These are phyloP conservation scores for Sinelater perroti DNA, from an alignment of 2,888 invertebrate species.

Conservation along the genomic window DNA sequence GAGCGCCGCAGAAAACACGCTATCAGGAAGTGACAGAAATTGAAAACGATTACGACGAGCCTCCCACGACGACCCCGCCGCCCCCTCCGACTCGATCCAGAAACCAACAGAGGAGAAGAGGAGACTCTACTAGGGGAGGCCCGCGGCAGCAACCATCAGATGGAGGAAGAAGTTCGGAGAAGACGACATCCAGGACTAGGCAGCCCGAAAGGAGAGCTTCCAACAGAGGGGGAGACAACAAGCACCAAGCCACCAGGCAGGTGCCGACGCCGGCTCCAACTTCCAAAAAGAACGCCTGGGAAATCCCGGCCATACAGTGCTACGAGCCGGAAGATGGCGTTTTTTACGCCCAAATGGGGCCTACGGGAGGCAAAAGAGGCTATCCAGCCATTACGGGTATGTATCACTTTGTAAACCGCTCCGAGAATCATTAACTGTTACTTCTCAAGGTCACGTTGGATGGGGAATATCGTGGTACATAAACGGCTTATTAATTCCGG, in stretches of 20 bases:
- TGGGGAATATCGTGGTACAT: slow-evolving; percentile 97
- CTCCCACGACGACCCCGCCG: slow-evolving; percentile 20
- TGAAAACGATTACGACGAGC: slow-evolving; percentile 27
- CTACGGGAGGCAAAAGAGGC: slow-evolving; percentile 89
- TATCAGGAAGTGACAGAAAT: slow-evolving; percentile 26
- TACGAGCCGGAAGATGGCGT: slow-evolving; percentile 90
- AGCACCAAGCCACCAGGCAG: slow-evolving; percentile 46
- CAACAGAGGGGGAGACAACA: slow-evolving; percentile 17
- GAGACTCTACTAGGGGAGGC: slow-evolving; percentile 13
- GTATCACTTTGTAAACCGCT: slow-evolving; percentile 16
- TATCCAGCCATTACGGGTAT: slow-evolving; percentile 88
- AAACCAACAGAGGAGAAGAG: slow-evolving; percentile 31
- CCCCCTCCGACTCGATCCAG: slow-evolving; percentile 17
- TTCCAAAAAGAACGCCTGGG: slow-evolving; percentile 74
- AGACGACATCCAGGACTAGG: slow-evolving; percentile 53
- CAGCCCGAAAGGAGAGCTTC: slow-evolving; percentile 40
- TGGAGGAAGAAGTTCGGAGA: slow-evolving; percentile 33
- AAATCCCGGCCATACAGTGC: slow-evolving; percentile 88
- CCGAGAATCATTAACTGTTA: no score
- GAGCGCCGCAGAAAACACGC: slow-evolving; percentile 41
- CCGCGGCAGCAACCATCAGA: slow-evolving; percentile 14
- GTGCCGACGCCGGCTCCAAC: slow-evolving; percentile 71
- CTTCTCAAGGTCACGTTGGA: slow-evolving; percentile 83
- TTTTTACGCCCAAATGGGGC: slow-evolving; percentile 93
- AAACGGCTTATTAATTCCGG: slow-evolving; percentile 90